Evolutionary conservation across 2,797 vertebrate species (phyloP).

Genomic region (Mormyrops boulengeri): DNA sequence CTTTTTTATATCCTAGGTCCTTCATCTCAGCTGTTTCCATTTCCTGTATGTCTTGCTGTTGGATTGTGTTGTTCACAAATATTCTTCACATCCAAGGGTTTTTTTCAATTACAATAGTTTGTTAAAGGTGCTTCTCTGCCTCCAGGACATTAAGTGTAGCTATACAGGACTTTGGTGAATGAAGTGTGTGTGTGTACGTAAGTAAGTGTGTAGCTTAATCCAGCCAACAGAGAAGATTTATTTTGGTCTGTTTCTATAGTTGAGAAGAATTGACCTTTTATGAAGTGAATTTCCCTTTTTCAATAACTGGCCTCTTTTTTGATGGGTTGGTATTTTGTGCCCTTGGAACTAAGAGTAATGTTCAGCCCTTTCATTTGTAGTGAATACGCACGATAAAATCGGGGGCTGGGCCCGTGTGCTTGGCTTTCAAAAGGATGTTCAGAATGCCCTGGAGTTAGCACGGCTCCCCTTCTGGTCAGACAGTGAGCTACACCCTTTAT

Average conservation of each 20-base stretch:
- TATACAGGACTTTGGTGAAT: background rate
- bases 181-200: background rate
- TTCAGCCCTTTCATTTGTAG: conserved; percentile 3
- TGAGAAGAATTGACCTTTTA: background rate
- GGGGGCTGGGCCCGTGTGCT: background rate
- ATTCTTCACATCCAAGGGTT: background rate
- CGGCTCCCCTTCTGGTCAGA: background rate
- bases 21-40: background rate
- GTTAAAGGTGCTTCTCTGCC: background rate
- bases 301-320: background rate
- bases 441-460: background rate
- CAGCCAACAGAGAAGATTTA: background rate
- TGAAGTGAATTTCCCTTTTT: background rate
- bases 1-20: background rate
- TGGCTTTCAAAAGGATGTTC: background rate
- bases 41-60: background rate
- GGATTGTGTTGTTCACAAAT: background rate
- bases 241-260: background rate
- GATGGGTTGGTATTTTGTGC: background rate
- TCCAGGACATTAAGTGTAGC: background rate
- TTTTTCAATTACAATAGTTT: background rate
- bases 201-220: background rate
- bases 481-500: conserved; percentile 6
- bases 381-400: background rate
- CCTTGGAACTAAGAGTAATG: background rate